Evolutionary conservation across 2,888 invertebrate genomes (phyloP).

Genomic region (Tipula lateralis): DNA sequence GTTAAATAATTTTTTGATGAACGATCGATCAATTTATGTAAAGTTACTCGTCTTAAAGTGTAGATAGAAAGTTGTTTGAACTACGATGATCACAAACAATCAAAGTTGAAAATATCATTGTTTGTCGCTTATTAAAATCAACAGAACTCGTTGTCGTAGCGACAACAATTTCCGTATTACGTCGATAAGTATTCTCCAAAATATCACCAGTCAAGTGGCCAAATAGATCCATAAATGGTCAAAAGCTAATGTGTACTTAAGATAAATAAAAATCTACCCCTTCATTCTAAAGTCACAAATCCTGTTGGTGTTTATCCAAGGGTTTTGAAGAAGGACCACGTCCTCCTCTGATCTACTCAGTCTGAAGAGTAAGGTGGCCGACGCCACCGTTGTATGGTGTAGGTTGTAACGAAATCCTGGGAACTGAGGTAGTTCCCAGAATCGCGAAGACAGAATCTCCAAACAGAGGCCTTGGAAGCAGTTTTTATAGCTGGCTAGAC

Average conservation of each 20-base stretch:
- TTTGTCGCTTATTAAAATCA: neutral
- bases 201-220: neutral
- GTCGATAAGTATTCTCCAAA: neutral
- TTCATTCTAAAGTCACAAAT: too few relatives aligned
- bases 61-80: neutral
- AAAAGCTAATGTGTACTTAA: neutral
- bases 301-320: too few relatives aligned
- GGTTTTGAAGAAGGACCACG: too few relatives aligned
- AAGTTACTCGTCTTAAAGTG: neutral
- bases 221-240: neutral
- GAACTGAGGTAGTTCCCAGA: too few relatives aligned
- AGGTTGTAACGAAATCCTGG: too few relatives aligned
- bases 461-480: too few relatives aligned
- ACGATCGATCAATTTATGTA: neutral
- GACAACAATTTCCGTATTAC: neutral
- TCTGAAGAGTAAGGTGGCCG: too few relatives aligned
- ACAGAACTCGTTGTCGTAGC: too few relatives aligned
- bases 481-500: too few relatives aligned
- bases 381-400: too few relatives aligned
- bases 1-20: neutral
- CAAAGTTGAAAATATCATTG: neutral
- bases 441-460: too few relatives aligned
- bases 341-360: too few relatives aligned
- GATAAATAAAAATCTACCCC: neutral
- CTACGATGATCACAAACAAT: neutral